These are phyloP conservation scores for Glossophaga mutica DNA, from an alignment of 2,797 vertebrate species.

Conservation along the genomic window DNA sequence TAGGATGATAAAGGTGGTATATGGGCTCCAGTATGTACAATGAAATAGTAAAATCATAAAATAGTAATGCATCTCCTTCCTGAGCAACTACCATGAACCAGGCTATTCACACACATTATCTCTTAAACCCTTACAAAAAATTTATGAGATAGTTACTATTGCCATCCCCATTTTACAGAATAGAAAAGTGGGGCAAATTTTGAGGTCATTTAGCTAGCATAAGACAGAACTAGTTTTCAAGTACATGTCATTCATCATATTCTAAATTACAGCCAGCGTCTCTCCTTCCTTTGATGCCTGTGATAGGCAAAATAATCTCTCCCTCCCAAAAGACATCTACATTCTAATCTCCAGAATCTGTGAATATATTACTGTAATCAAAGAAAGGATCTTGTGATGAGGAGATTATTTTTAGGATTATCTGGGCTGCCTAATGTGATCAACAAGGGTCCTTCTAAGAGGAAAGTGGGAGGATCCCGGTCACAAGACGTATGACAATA, in stretches of 20 bases:
- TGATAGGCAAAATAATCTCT: neutral
- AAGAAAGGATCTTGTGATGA: neutral
- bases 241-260: neutral
- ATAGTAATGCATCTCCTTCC: neutral
- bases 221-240: slow-evolving; percentile 17
- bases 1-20: neutral
- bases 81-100: neutral
- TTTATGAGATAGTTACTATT: neutral
- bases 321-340: neutral
- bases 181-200: neutral
- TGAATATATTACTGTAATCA: neutral
- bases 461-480: neutral
- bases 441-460: neutral
- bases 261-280: neutral
- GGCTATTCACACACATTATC: neutral
- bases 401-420: neutral
- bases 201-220: neutral
- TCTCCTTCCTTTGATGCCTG: neutral
- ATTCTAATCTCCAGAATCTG: neutral
- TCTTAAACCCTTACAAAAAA: neutral
- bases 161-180: neutral
- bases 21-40: neutral
- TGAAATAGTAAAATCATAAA: neutral
- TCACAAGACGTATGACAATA: neutral
- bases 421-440: neutral